phyloP scores from a whole-genome alignment of 2,797 vertebrate genomes.

The Chiroxiphia lanceolata region DNA sequence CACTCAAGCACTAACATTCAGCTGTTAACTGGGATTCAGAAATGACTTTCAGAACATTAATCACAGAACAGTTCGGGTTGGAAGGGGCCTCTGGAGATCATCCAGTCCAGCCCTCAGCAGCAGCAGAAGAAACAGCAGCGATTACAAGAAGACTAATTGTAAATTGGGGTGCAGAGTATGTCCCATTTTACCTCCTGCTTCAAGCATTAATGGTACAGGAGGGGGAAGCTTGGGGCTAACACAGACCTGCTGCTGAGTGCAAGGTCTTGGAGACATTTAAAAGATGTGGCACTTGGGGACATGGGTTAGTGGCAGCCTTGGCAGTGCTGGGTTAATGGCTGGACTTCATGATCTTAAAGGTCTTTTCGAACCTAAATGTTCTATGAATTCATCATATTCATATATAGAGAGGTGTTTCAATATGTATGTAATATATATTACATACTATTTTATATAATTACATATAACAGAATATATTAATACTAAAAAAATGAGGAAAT shows the following conservation, averaged over 20 bases:
- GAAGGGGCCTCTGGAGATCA: not conserved
- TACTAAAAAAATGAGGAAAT: not conserved
- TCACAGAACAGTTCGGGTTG: not conserved
- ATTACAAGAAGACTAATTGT: too few species aligned
- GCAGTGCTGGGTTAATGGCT: not conserved
- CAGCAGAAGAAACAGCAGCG: not conserved
- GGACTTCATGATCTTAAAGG: not conserved
- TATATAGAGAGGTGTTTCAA: not conserved
- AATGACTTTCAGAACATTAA: not conserved
- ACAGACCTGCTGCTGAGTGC: accelerated
- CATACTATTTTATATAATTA: not conserved
- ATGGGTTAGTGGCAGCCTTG: not conserved
- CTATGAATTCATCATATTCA: too few species aligned
- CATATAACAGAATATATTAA: not conserved
- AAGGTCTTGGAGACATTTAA: not conserved
- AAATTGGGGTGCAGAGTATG: accelerated
- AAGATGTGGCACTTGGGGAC: not conserved
- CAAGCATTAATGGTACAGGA: not conserved
- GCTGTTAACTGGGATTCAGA: not conserved
- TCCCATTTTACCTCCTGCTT: too few species aligned
- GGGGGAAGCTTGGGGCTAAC: accelerated
- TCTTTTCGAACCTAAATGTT: not conserved
- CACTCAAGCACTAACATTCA: not conserved
- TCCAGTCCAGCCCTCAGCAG: not conserved
- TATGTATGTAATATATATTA: not conserved